Conservation (phyloP, 1,140 invertebrate species). For the Vollenhovia emeryi region DNA sequence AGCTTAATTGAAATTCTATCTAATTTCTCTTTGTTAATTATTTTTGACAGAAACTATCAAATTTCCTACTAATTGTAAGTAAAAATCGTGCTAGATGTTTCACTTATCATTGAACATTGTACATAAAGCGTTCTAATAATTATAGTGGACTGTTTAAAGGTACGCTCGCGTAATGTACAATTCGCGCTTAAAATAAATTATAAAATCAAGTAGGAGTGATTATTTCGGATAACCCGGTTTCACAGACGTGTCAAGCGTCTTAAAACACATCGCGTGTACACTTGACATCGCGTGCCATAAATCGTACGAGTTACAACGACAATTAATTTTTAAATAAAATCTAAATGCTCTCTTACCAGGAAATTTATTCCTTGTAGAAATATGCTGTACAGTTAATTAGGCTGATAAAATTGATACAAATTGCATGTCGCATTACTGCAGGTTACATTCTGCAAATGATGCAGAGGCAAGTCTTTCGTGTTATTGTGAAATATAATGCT, state of each 20-base stretch:
- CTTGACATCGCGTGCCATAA: not conserved
- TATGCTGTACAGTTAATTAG: not conserved
- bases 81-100: not conserved
- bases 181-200: not conserved
- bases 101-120: slow-evolving; percentile 4
- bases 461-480: not conserved
- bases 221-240: not conserved
- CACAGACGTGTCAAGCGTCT: not conserved
- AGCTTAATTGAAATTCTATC: not conserved
- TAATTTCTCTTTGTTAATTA: not conserved
- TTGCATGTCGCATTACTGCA: not conserved
- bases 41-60: not conserved
- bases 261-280: not conserved
- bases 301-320: not conserved
- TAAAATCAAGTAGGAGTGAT: not conserved
- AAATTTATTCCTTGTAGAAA: not conserved
- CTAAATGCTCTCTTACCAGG: not conserved
- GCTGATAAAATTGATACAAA: not conserved
- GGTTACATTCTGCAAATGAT: not conserved
- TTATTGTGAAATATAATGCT: not conserved
- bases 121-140: not conserved
- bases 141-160: not conserved
- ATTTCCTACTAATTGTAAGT: not conserved
- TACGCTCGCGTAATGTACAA: not conserved
- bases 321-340: not conserved